A percentile compares a stretch with the other conserved stretches of the same genome.
These are phyloP conservation scores for Caloenas nicobarica DNA, from an alignment of 2,113 vertebrate species.

Conservation along the genomic window DNA sequence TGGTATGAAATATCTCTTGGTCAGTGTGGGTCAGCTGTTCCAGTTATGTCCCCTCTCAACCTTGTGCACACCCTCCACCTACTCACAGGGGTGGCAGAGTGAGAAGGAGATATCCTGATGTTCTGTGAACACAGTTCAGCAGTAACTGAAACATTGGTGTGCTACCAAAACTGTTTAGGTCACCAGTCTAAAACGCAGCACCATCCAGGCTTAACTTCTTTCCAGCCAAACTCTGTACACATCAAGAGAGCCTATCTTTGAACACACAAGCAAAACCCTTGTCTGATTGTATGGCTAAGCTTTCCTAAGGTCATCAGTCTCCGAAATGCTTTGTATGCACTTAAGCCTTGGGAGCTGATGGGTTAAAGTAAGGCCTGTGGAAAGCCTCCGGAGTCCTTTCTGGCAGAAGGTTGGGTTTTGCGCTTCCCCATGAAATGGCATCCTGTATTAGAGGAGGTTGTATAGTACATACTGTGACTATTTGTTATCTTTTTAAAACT, in stretches of 20 bases:
- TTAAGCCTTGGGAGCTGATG: neutral
- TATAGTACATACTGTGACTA: conserved; percentile 2
- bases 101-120: neutral
- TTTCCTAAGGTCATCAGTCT: neutral
- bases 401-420: neutral
- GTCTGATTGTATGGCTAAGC: neutral
- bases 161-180: neutral
- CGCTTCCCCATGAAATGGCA: neutral
- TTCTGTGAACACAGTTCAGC: neutral
- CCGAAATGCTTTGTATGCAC: neutral
- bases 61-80: neutral
- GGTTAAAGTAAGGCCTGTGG: neutral
- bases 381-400: neutral
- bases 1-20: neutral
- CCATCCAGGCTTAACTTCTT: neutral
- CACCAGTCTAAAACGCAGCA: neutral
- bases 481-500: conserved; percentile 4
- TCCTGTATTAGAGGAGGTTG: neutral
- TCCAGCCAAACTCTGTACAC: neutral
- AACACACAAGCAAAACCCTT: neutral
- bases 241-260: neutral
- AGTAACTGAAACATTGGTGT: neutral
- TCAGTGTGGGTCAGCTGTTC: neutral
- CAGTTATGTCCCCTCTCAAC: fast-evolving
- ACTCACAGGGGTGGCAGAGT: neutral